Evolutionary conservation across 2,113 vertebrate species (phyloP).

Genomic region (Trichomycterus rosablanca): DNA sequence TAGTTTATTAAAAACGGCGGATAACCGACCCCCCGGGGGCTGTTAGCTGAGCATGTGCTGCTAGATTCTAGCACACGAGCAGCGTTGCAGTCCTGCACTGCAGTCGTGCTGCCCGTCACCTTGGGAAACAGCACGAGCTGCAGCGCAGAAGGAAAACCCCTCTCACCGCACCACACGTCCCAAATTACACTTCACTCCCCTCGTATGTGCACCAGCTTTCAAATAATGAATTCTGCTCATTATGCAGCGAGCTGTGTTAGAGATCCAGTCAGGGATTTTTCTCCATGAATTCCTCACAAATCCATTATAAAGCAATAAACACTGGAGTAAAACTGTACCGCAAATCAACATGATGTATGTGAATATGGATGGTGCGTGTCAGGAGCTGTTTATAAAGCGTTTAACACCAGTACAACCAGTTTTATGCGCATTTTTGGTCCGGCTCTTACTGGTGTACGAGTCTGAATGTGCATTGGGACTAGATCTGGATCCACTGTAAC

Average conservation of each 20-base stretch:
- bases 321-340: too few species aligned
- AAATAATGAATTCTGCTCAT: neutral
- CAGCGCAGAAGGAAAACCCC: constrained; percentile 11
- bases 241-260: neutral
- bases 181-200: neutral
- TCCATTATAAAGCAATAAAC: too few species aligned
- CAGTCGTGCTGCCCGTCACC: constrained; percentile 7
- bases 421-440: too few species aligned
- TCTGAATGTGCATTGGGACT: too few species aligned
- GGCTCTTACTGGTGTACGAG: too few species aligned
- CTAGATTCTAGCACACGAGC: neutral
- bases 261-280: neutral
- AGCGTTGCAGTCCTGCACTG: constrained; percentile 21
- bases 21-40: neutral
- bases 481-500: too few species aligned
- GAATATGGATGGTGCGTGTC: too few species aligned
- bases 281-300: too few species aligned
- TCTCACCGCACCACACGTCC: neutral
- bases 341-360: too few species aligned
- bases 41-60: constrained; percentile 1
- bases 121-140: constrained; percentile 4
- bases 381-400: too few species aligned
- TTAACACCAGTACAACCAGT: too few species aligned
- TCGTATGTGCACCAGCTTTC: neutral
- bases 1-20: neutral